These are phyloP conservation scores for Sceloporus undulatus DNA, from an alignment of 2,113 vertebrate species.

Conservation along the genomic window DNA sequence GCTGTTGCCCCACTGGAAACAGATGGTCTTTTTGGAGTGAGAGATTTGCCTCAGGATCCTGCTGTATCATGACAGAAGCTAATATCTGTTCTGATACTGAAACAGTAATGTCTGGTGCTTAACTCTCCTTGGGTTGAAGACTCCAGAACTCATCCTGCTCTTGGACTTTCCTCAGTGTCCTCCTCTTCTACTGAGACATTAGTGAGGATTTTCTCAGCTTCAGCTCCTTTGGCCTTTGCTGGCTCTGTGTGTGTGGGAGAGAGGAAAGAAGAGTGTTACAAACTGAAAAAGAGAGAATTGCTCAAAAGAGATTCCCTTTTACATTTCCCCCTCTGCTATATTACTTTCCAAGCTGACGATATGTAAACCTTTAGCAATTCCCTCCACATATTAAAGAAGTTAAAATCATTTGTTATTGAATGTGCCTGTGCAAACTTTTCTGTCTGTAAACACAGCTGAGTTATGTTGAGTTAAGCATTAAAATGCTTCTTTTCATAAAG, in stretches of 20 bases:
- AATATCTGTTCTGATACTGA: too few species aligned
- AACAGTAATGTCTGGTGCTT: too few species aligned
- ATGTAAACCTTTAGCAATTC: conserved; percentile 11
- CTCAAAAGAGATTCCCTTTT: background rate
- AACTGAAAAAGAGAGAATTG: conserved; percentile 17
- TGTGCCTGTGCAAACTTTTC: background rate
- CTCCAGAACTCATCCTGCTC: too few species aligned
- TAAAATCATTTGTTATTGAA: conserved; percentile 11
- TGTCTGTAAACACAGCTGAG: background rate
- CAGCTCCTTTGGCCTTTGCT: too few species aligned
- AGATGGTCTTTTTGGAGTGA: too few species aligned
- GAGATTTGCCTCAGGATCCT: too few species aligned
- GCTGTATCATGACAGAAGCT: too few species aligned
- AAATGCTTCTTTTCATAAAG: background rate
- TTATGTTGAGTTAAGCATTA: conserved; percentile 28
- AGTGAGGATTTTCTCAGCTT: too few species aligned
- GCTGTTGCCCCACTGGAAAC: too few species aligned
- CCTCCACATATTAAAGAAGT: conserved; percentile 30
- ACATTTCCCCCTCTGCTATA: background rate
- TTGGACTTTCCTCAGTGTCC: too few species aligned
- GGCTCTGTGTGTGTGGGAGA: background rate
- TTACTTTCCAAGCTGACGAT: background rate
- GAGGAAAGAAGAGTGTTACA: background rate
- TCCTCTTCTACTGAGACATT: too few species aligned
- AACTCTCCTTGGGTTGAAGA: too few species aligned